A percentile compares a stretch with the other conserved stretches of the same genome.
Conservation (phyloP, 30 jellyfish, hydroid and myxozoan species). For the Aurelia aurita complex sp. Pacific region DNA sequence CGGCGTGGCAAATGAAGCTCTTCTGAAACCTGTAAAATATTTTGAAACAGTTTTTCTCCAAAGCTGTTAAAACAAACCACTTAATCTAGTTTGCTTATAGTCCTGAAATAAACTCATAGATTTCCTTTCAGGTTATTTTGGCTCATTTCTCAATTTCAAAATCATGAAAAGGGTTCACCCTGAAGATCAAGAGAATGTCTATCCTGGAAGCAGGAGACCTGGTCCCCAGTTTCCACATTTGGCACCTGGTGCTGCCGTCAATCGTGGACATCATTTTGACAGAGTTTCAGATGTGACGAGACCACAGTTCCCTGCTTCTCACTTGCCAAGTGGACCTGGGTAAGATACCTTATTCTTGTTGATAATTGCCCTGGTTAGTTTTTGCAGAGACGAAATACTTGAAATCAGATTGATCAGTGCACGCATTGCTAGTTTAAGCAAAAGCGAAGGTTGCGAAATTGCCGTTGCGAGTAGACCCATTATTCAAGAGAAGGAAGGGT, state of each 20-base stretch:
- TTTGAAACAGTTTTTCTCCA: too few species aligned
- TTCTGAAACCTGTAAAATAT: too few species aligned
- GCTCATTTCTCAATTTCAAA: neutral
- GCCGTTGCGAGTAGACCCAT: too few species aligned
- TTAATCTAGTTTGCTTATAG: neutral
- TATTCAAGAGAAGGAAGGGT: too few species aligned
- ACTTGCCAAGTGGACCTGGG: conserved; percentile 69
- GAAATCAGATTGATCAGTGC: neutral
- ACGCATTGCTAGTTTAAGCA: too few species aligned
- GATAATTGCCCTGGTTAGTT: too few species aligned
- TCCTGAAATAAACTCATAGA: neutral
- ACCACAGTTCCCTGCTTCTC: conserved; percentile 75
- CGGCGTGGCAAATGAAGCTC: too few species aligned
- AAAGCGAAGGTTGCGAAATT: too few species aligned
- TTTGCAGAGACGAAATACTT: too few species aligned
- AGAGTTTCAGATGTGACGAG: conserved; percentile 57
- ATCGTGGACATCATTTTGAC: conserved; percentile 63
- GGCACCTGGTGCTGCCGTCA: conserved; percentile 34
- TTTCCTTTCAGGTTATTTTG: neutral
- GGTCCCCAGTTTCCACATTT: conserved; percentile 39
- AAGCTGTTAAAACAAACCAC: too few species aligned
- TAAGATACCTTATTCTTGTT: conserved; percentile 19
- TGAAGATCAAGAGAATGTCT: conserved; percentile 65
- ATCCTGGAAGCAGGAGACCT: conserved; percentile 68
- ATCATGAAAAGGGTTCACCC: conserved; percentile 56